A percentile compares a stretch with the other conserved stretches of the same genome.
Conservation (phyloP, 2,113 vertebrate species). For the Chinchilla lanigera region DNA sequence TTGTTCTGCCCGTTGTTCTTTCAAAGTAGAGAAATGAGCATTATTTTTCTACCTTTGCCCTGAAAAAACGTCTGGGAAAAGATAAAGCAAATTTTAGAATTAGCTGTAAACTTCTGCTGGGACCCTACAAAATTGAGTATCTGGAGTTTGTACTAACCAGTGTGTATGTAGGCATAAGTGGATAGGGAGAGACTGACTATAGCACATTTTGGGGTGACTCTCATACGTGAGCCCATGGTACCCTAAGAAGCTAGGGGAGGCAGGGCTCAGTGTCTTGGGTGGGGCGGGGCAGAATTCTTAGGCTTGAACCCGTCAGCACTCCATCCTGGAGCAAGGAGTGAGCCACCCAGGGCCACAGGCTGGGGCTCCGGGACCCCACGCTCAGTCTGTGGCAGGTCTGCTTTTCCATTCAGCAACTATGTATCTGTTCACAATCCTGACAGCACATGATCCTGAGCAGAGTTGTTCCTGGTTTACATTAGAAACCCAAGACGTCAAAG, state of each 20-base stretch:
- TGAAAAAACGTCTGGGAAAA: constrained; percentile 20
- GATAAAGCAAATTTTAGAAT: constrained; percentile 49
- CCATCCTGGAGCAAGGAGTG: not conserved
- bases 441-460: not conserved
- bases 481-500: not conserved
- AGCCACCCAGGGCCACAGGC: not conserved
- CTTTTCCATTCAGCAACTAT: not conserved
- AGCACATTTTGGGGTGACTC: not conserved
- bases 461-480: constrained; percentile 6
- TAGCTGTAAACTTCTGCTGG: constrained; percentile 49
- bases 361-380: not conserved
- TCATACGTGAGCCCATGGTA: rapidly evolving
- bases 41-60: constrained; percentile 10
- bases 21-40: not conserved
- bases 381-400: not conserved
- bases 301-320: not conserved
- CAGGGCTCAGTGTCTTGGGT: not conserved
- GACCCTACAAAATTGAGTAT: constrained; percentile 8
- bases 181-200: not conserved
- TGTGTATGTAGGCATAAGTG: not conserved
- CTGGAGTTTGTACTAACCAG: constrained; percentile 63
- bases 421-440: not conserved
- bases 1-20: not conserved
- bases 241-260: not conserved
- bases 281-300: not conserved